A percentile compares a stretch with the other conserved stretches of the same genome.
Evolutionary conservation across 2,797 vertebrate species (phyloP).

Genomic region (Myiothlypis coronata): DNA sequence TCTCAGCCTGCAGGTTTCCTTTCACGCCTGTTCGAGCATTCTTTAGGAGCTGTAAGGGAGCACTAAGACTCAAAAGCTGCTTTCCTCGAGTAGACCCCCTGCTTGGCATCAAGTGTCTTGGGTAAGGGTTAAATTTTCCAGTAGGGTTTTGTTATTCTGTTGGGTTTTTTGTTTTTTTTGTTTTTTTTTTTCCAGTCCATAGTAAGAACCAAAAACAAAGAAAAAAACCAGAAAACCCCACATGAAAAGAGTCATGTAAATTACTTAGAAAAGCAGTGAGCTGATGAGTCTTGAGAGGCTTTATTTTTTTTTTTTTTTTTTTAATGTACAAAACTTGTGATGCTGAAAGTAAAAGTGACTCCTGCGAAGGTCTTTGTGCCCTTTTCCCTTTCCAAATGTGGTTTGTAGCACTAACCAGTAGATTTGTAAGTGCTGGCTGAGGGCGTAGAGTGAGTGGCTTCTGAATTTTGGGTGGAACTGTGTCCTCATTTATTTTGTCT

Average conservation of each 20-base stretch:
- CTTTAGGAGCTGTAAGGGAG: background rate
- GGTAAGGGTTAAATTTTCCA: background rate
- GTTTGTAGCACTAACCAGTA: background rate
- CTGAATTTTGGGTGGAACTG: background rate
- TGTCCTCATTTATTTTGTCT: background rate
- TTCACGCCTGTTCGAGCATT: background rate
- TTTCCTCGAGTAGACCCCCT: background rate
- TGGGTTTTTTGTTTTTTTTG: no score
- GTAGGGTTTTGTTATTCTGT: no score
- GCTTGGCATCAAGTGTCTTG: background rate
- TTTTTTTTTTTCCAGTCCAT: background rate
- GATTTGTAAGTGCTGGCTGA: background rate
- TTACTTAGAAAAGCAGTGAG: background rate
- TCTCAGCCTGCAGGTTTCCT: background rate
- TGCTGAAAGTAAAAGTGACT: background rate
- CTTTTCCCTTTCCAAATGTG: background rate
- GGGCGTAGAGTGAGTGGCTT: no score
- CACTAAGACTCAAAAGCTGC: background rate
- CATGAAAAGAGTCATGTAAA: background rate
- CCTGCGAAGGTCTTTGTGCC: background rate
- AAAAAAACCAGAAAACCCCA: background rate
- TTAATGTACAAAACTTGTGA: background rate
- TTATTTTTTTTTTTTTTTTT: background rate
- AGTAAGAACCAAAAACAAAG: background rate
- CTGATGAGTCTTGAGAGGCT: background rate